These are phyloP conservation scores for Azorinus chamasolen DNA, from an alignment of 2,888 invertebrate genomes.

Conservation along the genomic window DNA sequence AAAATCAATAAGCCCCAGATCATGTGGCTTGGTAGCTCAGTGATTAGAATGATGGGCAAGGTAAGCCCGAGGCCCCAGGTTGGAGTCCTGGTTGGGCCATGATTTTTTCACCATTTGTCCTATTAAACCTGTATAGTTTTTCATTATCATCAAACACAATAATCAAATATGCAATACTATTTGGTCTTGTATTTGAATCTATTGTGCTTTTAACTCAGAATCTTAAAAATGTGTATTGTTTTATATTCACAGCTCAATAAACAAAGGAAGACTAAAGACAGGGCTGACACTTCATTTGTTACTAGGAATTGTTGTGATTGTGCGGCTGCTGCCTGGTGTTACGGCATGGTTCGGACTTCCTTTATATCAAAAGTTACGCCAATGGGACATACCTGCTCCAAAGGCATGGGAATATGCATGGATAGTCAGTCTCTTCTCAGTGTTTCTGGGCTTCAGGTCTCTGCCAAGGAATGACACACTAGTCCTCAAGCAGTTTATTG, in stretches of 20 bases:
- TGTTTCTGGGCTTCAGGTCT: slow-evolving; percentile 94
- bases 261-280: slow-evolving; percentile 97
- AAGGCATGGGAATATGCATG: slow-evolving; percentile 98
- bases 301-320: slow-evolving; percentile 95
- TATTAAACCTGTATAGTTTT: too few species aligned
- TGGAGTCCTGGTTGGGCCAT: too few species aligned
- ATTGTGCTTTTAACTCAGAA: too few species aligned
- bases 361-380: slow-evolving; percentile 95
- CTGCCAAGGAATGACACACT: slow-evolving; percentile 93
- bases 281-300: slow-evolving; percentile 97
- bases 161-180: too few species aligned
- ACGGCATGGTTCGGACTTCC: slow-evolving; percentile 97
- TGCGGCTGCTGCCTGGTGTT: slow-evolving; percentile 96
- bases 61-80: too few species aligned
- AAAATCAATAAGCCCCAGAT: too few species aligned
- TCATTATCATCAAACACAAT: too few species aligned
- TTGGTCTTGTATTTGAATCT: too few species aligned
- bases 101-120: too few species aligned
- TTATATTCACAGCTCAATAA: slow-evolving; percentile 93
- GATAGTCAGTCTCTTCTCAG: slow-evolving; percentile 93
- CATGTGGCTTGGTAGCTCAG: too few species aligned
- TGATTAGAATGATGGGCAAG: too few species aligned
- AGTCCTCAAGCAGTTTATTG: slow-evolving; percentile 87
- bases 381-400: slow-evolving; percentile 93
- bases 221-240: too few species aligned